These are phyloP conservation scores for Salvator merianae DNA, from an alignment of 2,113 vertebrate species.

Conservation along the genomic window DNA sequence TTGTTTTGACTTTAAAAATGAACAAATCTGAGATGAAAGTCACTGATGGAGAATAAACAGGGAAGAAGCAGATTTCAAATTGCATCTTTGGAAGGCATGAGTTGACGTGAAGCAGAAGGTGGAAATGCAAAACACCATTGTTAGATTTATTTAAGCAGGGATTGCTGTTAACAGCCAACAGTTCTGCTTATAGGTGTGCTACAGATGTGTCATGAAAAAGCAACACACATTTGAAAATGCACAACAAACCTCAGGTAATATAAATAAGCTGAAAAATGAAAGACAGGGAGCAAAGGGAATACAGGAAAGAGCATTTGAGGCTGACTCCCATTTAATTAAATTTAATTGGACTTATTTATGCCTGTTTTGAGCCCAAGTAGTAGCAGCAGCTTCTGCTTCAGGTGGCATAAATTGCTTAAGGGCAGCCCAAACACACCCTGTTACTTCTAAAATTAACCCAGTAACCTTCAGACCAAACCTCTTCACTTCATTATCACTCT, in stretches of 20 bases:
- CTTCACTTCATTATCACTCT: neutral
- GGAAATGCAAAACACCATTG: slow-evolving; percentile 60
- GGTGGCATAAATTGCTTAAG: neutral
- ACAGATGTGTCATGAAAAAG: slow-evolving; percentile 57
- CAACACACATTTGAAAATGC: slow-evolving; percentile 66
- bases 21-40: slow-evolving; percentile 63
- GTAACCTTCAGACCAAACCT: neutral
- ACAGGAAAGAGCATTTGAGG: neutral
- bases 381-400: neutral
- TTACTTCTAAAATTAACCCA: neutral
- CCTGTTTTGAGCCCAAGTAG: slow-evolving; percentile 37
- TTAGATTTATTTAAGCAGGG: slow-evolving; percentile 67
- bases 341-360: slow-evolving; percentile 53
- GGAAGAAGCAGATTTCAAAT: slow-evolving; percentile 66
- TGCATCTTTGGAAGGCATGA: slow-evolving; percentile 60
- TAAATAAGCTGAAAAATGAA: slow-evolving; percentile 52
- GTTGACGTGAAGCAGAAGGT: slow-evolving; percentile 62
- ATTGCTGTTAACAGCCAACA: slow-evolving; percentile 55
- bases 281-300: slow-evolving; percentile 42
- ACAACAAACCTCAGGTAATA: slow-evolving; percentile 53
- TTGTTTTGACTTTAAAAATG: slow-evolving; percentile 66
- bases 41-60: slow-evolving; percentile 65
- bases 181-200: slow-evolving; percentile 9
- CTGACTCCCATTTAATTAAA: slow-evolving; percentile 22
- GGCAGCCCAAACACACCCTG: neutral